Evolutionary conservation across 2,888 invertebrate species (phyloP).

Genomic region (Panzeria rudis): DNA sequence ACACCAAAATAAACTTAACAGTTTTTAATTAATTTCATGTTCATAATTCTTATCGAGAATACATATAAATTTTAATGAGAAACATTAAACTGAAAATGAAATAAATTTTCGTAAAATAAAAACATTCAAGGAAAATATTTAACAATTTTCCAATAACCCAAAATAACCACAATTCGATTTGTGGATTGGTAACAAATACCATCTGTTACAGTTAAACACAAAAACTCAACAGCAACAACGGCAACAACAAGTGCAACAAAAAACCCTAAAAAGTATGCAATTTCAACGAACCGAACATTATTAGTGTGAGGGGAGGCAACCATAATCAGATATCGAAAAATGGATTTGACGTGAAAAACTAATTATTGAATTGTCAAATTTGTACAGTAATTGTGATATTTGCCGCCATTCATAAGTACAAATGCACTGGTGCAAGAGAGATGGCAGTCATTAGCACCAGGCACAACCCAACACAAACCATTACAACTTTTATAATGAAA

Average conservation of each 20-base stretch:
- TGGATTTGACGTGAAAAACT: slow-evolving; percentile 68
- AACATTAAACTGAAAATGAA: background rate
- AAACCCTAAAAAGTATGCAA: background rate
- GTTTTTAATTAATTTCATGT: background rate
- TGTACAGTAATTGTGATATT: slow-evolving; percentile 62
- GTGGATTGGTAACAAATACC: slow-evolving; percentile 59
- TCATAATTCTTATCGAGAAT: background rate
- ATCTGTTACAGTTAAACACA: slow-evolving; percentile 43
- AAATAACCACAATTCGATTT: slow-evolving; percentile 62
- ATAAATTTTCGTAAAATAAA: slow-evolving; percentile 17
- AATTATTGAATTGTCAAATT: slow-evolving; percentile 71
- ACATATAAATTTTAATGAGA: background rate
- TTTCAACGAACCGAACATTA: slow-evolving; percentile 14
- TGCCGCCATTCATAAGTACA: slow-evolving; percentile 29
- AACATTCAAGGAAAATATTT: slow-evolving; percentile 9
- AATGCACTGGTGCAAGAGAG: background rate
- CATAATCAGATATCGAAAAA: slow-evolving; percentile 54
- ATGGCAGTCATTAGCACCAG: background rate
- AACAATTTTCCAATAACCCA: slow-evolving; percentile 39
- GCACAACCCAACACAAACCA: background rate
- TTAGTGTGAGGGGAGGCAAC: slow-evolving; percentile 13
- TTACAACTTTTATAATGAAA: background rate
- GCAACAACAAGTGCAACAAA: background rate
- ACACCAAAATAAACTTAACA: background rate
- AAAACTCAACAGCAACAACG: slow-evolving; percentile 19